Base-by-base conservation (phyloP, 64 coral and sea anemone species). In the Montipora cactus region DNA sequence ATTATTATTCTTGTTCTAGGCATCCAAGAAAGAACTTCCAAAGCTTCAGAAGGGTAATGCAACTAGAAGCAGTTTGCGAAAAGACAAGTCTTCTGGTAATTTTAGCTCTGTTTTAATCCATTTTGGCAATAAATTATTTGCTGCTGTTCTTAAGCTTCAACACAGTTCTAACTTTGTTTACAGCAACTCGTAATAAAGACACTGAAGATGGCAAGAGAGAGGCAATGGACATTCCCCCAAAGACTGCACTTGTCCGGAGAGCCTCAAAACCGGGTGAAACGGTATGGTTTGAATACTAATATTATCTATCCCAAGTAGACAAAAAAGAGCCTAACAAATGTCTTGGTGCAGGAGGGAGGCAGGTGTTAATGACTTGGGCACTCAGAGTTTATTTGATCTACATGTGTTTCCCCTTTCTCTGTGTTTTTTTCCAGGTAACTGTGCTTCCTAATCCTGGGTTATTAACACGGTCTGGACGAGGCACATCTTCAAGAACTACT, bases 381-480 rank as follows among this genome's bases (percentile, higher is more conserved):
- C 11, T 57, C 53, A 57, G 7, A 57, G 53, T 57, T 57, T 57
- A 6, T 11, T 57, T 57, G 53, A 37, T 37, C 37, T 37, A 37
- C 37, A 37, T 37, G 37, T 18, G 13, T 50, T 45, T 4, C 14
- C 8, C 0, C 50, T 16, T 79, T 79, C 28, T 49, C 9, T 49
- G 37, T 6, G 0, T 82, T 20, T 62, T 15, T n/a, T 84, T 51
- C 50, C 19, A 86, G 82, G 19, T 76, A 11, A 50, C 91, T 5
- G 67, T 62, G 37, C 74, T 93, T 51, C 91, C 91, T 11, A 93
- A 93, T 44, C 91, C 91, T 49, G 73, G 91, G 7, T 85, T 87
- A 52, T 55, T 93, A 62, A 87, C 91, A 44, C 71, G 83, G 16
- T 12, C 23, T 59, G 80, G 82, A 71, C 44, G 82, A 51, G 66